These are phyloP conservation scores for Anabas testudineus DNA, from an alignment of 2,797 vertebrate species.

Conservation along the genomic window DNA sequence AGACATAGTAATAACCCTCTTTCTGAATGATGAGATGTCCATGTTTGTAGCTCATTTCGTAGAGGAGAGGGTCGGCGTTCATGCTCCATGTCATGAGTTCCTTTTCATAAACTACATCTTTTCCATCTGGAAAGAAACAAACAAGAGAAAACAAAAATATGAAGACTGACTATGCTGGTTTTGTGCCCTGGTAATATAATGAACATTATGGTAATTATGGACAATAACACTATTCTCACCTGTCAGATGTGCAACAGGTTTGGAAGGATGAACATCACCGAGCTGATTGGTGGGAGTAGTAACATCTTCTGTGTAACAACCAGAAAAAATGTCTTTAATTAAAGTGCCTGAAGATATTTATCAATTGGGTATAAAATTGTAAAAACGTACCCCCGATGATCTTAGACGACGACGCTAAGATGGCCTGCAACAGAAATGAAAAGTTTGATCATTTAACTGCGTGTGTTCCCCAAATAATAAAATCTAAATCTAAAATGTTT, in stretches of 20 bases:
- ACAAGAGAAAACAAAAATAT: background rate
- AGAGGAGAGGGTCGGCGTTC: slow-evolving; percentile 23
- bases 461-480: background rate
- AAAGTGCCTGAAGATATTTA: background rate
- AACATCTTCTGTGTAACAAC: slow-evolving; percentile 36
- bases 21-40: slow-evolving; percentile 62
- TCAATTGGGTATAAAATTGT: background rate
- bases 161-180: background rate
- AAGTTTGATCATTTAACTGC: slow-evolving; percentile 2
- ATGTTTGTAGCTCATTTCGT: slow-evolving; percentile 65
- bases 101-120: background rate
- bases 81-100: slow-evolving; percentile 71
- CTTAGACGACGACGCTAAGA: background rate
- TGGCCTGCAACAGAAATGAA: slow-evolving; percentile 48
- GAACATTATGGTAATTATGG: background rate
- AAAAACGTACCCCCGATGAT: slow-evolving; percentile 54
- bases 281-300: background rate
- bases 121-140: slow-evolving; percentile 46
- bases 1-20: slow-evolving; percentile 82
- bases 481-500: background rate
- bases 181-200: background rate
- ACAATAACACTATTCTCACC: slow-evolving; percentile 62
- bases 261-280: slow-evolving; percentile 56
- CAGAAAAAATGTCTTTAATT: slow-evolving; percentile 13
- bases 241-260: slow-evolving; percentile 81